These are phyloP conservation scores for Halcyon badia DNA, from an alignment of 2,797 vertebrate species.

Conservation along the genomic window DNA sequence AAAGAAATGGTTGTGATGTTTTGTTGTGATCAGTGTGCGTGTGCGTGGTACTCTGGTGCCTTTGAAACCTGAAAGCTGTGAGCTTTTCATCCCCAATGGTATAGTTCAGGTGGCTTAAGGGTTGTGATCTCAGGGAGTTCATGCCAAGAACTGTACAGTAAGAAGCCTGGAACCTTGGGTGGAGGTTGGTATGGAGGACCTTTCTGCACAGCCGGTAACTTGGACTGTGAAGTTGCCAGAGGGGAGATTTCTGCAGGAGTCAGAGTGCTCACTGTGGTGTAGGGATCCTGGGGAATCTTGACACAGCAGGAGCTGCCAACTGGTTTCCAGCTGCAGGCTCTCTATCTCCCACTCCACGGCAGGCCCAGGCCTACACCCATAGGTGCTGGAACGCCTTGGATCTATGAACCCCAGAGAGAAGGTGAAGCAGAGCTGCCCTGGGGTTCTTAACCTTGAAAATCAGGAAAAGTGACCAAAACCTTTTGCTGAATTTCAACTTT, in stretches of 20 bases:
- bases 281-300: background rate
- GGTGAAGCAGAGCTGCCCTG: background rate
- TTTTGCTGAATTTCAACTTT: background rate
- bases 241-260: background rate
- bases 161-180: background rate
- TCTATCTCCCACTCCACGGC: background rate
- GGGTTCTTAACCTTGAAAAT: background rate
- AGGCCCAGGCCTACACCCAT: background rate
- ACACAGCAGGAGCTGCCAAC: background rate
- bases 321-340: background rate
- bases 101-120: background rate
- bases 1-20: background rate
- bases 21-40: background rate
- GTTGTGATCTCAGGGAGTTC: background rate
- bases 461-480: background rate
- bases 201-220: background rate
- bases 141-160: background rate
- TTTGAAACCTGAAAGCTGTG: background rate
- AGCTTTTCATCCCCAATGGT: background rate
- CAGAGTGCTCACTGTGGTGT: fast-evolving
- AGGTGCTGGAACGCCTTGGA: background rate
- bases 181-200: fast-evolving
- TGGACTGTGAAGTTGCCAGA: background rate
- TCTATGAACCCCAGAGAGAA: background rate
- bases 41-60: background rate